Evolutionary conservation across 2,888 invertebrate genomes (phyloP).

Genomic region (Holacanthella duospinosa): DNA sequence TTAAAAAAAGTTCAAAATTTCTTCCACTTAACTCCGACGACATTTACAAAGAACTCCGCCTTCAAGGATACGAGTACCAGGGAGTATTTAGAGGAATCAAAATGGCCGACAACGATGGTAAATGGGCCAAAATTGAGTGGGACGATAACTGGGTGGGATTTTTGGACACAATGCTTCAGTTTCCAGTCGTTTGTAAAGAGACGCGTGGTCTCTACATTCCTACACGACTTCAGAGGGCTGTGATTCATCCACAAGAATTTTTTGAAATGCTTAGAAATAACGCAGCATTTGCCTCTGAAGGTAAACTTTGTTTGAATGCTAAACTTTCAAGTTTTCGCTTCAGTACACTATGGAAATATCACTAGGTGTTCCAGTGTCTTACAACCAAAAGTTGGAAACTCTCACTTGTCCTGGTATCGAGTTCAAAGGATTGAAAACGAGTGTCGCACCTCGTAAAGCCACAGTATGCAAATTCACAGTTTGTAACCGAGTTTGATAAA

Average conservation of each 20-base stretch:
- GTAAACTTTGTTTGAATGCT: too few species aligned
- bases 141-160: conserved; percentile 76
- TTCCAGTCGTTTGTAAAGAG: conserved; percentile 59
- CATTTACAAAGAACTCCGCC: conserved; percentile 40
- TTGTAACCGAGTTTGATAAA: not conserved
- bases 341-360: too few species aligned
- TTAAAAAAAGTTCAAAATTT: not conserved
- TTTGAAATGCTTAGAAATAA: conserved; percentile 16
- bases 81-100: conserved; percentile 42
- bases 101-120: conserved; percentile 38
- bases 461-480: not conserved
- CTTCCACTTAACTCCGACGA: too few species aligned
- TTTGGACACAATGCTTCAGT: conserved; percentile 80
- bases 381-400: conserved; percentile 46
- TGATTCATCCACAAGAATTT: conserved; percentile 50
- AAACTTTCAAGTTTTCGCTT: too few species aligned
- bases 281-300: conserved; percentile 9
- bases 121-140: conserved; percentile 50
- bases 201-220: conserved; percentile 62
- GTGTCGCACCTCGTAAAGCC: conserved; percentile 53
- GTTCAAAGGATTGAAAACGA: conserved; percentile 63
- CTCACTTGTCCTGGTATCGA: conserved; percentile 63
- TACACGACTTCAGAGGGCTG: conserved; percentile 58
- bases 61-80: conserved; percentile 41
- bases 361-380: conserved; percentile 40